These are phyloP conservation scores for Drosophila cognata DNA, from an alignment of 2,888 invertebrate species.

Conservation along the genomic window DNA sequence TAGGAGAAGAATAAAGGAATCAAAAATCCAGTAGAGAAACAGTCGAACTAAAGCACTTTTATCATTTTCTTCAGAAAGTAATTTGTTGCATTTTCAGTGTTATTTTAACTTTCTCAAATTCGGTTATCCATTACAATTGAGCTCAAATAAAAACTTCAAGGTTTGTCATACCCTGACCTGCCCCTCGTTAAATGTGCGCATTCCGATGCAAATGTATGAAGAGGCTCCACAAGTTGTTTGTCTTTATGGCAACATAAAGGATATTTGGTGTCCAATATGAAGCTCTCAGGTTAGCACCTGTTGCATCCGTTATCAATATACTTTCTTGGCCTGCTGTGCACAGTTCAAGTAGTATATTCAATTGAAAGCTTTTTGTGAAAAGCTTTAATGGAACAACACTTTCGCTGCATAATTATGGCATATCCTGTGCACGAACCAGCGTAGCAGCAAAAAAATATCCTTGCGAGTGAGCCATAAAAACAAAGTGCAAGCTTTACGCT, in stretches of 20 bases:
- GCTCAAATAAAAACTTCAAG: neutral
- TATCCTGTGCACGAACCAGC: conserved; percentile 73
- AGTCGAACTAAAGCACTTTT: neutral
- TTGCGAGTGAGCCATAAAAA: conserved; percentile 33
- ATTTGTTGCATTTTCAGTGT: neutral
- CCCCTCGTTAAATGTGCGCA: neutral
- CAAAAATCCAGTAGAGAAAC: neutral
- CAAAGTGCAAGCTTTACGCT: conserved; percentile 37
- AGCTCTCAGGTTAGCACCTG: conserved; percentile 42
- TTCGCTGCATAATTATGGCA: conserved; percentile 62
- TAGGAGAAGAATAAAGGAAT: neutral
- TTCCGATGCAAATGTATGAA: neutral
- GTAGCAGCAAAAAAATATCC: conserved; percentile 59
- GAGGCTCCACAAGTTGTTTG: conserved; percentile 41
- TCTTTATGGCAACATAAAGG: conserved; percentile 47
- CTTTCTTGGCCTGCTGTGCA: neutral
- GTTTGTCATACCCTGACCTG: conserved; percentile 24
- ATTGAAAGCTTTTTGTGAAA: conserved; percentile 37
- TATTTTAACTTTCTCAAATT: neutral
- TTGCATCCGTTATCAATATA: conserved; percentile 32
- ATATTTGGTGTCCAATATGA: conserved; percentile 20
- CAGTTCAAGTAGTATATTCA: conserved; percentile 6
- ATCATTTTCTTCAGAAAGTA: neutral
- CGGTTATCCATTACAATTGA: neutral
- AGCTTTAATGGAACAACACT: conserved; percentile 39